Evolutionary conservation across 2,113 vertebrate genomes (phyloP).

Genomic region (Mixornis gularis): DNA sequence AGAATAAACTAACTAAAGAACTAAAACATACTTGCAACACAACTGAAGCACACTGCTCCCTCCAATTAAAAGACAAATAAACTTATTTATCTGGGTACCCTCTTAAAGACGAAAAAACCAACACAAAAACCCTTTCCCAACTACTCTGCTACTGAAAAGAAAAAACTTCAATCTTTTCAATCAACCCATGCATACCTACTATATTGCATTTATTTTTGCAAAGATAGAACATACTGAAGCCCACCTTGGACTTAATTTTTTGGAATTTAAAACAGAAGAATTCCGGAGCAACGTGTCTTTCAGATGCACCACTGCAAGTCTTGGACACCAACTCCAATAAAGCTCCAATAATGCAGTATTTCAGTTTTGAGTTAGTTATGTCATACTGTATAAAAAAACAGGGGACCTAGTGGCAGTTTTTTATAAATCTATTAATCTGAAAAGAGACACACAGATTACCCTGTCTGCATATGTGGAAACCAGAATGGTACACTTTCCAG

Average conservation of each 20-base stretch:
- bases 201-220: neutral
- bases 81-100: neutral
- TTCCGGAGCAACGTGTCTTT: neutral
- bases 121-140: neutral
- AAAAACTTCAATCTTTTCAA: neutral
- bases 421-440: neutral
- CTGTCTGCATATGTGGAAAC: neutral
- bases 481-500: neutral
- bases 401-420: neutral
- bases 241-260: neutral
- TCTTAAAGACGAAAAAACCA: neutral
- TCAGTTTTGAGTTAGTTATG: neutral
- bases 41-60: neutral
- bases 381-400: neutral
- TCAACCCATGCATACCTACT: neutral
- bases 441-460: neutral
- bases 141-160: neutral
- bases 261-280: neutral
- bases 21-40: neutral
- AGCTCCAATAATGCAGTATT: neutral
- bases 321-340: neutral
- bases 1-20: neutral
- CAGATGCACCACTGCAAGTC: neutral
- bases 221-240: neutral
- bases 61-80: neutral